phyloP scores from a whole-genome alignment of 2,113 vertebrate genomes.

The Glareola pratincola region DNA sequence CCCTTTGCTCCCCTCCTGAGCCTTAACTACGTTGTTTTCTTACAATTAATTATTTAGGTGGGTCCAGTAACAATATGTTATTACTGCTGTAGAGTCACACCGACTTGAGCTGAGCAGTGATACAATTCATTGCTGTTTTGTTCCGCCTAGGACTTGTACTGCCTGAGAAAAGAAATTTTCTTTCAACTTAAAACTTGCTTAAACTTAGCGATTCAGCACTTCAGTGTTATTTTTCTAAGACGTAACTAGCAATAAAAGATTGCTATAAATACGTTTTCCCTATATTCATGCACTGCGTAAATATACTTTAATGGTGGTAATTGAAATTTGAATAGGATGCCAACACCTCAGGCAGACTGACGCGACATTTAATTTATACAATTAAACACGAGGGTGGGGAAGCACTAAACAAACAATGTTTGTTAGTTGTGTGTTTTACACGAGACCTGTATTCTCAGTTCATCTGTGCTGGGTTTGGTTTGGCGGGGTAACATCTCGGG shows the following conservation, averaged over 20 bases:
- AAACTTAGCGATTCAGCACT: slow-evolving; percentile 52
- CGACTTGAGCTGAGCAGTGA: slow-evolving; percentile 38
- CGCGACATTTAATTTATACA: slow-evolving; percentile 57
- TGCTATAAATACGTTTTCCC: slow-evolving; percentile 51
- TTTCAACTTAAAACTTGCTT: slow-evolving; percentile 54
- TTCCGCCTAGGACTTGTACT: slow-evolving; percentile 41
- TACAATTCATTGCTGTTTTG: slow-evolving; percentile 59
- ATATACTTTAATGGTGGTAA: slow-evolving; percentile 61
- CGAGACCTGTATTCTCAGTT: slow-evolving; percentile 22
- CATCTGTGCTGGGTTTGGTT: slow-evolving; percentile 9
- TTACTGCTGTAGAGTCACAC: slow-evolving; percentile 67
- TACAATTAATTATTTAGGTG: slow-evolving; percentile 68
- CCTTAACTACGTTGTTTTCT: slow-evolving; percentile 65
- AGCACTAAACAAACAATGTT: slow-evolving; percentile 43
- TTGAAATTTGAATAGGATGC: slow-evolving; percentile 62
- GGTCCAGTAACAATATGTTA: slow-evolving; percentile 68
- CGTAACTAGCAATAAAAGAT: slow-evolving; percentile 58
- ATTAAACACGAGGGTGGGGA: slow-evolving; percentile 43
- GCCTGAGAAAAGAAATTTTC: slow-evolving; percentile 49
- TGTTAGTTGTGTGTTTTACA: slow-evolving; percentile 20
- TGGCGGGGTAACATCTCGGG: background rate
- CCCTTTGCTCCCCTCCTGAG: slow-evolving; percentile 40
- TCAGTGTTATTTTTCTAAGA: slow-evolving; percentile 58
- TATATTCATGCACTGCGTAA: slow-evolving; percentile 22
- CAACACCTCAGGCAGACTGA: slow-evolving; percentile 59